Evolutionary conservation across 2,797 vertebrate species (phyloP), one percentile per base, ranked within the genome.

Genomic region (Acipenser ruthenus): DNA sequence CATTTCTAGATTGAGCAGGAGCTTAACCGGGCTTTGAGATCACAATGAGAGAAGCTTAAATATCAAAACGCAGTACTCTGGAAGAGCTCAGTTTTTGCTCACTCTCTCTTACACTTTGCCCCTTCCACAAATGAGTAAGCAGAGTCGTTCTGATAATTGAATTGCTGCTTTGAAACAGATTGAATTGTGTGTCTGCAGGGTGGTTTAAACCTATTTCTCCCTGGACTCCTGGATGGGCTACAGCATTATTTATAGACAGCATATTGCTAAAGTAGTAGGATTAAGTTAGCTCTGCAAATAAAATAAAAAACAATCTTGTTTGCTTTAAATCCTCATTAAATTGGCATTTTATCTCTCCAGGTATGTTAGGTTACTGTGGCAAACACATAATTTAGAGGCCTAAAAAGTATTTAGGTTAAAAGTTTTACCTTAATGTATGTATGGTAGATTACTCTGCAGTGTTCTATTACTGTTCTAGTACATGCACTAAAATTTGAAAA

Each of bases 131-230:
- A 79, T 80, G 75, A 84, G 70, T 82, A 77, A 83, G 82, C 71
- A 81, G 75, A 75, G 73, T 77, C 71, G 77, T 56, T 78, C 84
- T 84, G 83, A 78, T 90, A 87, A 89, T 88, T 92, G 86, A 92
- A 73, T 83, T 83, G 86, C 73, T 78, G 75, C 85, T 80, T 74
- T 79, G 79, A 88, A 90, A 85, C 87, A 89, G 83, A 91, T 89
- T 91, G 85, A 85, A 91, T 84, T 88, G 79, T 71, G 77, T 84
- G 79, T 86, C 78, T 81, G 73, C 67, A 66, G 77, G 83, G 75
- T 80, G 71, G 82, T 84, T 86, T 71, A 74, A 79, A 59, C 65
- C 75, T 75, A 80, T 72, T 75, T 78, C 74, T 77, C 80, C 81
- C 77, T 70, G 83, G 85, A 84, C 79, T 76, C 75, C 74, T 85